A percentile compares a stretch with the other conserved stretches of the same genome.
phyloP scores from a whole-genome alignment of 2,888 invertebrate species.

The Meliscaeva auricollis region DNA sequence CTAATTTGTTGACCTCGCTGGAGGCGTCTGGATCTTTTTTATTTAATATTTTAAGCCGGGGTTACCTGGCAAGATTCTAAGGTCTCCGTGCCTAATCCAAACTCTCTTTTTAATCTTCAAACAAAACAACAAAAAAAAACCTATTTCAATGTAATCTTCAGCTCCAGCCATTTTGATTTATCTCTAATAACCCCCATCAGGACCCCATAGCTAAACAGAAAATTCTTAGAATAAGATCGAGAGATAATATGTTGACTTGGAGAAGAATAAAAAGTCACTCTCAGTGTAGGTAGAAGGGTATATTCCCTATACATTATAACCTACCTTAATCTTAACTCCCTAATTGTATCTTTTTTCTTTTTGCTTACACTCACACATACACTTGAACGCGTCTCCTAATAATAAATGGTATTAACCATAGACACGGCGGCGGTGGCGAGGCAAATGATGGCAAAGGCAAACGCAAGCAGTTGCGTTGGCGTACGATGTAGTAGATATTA shows the following conservation, averaged over 20 bases:
- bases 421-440: conserved; percentile 4
- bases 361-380: neutral
- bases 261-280: neutral
- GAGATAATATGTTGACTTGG: conserved; percentile 14
- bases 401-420: conserved; percentile 63
- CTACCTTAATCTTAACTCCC: conserved; percentile 24
- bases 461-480: neutral
- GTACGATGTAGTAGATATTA: neutral
- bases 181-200: neutral
- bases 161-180: conserved; percentile 2
- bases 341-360: conserved; percentile 37
- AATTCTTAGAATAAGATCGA: conserved; percentile 17
- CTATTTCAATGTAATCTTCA: neutral
- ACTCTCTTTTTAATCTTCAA: neutral
- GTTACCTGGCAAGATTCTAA: no score
- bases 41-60: no score
- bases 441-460: neutral
- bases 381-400: conserved; percentile 46
- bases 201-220: neutral
- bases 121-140: neutral
- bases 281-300: no score
- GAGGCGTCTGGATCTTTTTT: no score
- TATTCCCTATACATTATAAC: neutral
- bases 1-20: no score
- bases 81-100: no score